These are phyloP conservation scores for Polypterus bichir DNA, from an alignment of 2,113 vertebrate genomes.

Conservation along the genomic window DNA sequence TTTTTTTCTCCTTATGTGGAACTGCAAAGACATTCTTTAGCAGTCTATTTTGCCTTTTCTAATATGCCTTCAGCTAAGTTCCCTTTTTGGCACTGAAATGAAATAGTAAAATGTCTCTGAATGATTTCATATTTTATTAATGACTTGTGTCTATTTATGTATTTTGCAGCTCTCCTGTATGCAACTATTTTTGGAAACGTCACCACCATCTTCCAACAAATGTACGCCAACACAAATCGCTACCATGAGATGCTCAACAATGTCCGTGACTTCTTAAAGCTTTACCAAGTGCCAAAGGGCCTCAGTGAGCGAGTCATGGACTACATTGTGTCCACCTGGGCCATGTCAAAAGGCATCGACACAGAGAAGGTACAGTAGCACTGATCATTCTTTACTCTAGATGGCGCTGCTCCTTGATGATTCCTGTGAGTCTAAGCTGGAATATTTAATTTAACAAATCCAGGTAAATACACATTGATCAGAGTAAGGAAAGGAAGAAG, in stretches of 20 bases:
- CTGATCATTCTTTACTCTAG: neutral
- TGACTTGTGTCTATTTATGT: slow-evolving; percentile 22
- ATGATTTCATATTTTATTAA: slow-evolving; percentile 4
- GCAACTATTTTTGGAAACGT: slow-evolving; percentile 97
- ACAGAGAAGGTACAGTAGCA: slow-evolving; percentile 74
- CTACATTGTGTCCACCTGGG: slow-evolving; percentile 96
- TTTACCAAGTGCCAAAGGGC: slow-evolving; percentile 95
- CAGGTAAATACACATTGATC: no score
- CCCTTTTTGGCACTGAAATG: no score
- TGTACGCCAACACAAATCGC: slow-evolving; percentile 96
- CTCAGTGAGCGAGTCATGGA: slow-evolving; percentile 96
- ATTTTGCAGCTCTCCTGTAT: slow-evolving; percentile 80
- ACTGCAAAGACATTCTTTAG: no score
- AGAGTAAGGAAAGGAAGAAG: no score
- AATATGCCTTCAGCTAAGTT: no score
- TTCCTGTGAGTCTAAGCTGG: no score
- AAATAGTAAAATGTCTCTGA: no score
- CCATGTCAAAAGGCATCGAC: slow-evolving; percentile 96
- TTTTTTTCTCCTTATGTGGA: no score
- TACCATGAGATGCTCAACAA: slow-evolving; percentile 97
- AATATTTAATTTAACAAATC: no score
- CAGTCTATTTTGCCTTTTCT: no score
- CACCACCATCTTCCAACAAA: slow-evolving; percentile 97
- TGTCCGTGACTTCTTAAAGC: slow-evolving; percentile 87
- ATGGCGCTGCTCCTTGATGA: no score